Evolutionary conservation across 2,113 vertebrate species (phyloP), one percentile per base, ranked within the genome.

Genomic region (human (Homo sapiens)): DNA sequence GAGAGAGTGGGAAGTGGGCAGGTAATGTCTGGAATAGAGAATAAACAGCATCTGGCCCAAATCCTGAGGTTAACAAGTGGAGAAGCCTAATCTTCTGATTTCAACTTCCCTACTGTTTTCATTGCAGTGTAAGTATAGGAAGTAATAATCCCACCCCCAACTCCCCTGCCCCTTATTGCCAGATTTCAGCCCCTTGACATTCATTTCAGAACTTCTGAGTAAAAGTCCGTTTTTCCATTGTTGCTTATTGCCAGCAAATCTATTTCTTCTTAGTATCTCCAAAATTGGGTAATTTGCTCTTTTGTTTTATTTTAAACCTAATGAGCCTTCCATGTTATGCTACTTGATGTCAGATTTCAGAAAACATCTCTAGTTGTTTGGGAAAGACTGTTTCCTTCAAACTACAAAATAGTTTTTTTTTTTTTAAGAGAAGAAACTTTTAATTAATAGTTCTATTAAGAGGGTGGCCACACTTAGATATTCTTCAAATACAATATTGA

Each of bases 291-390:
- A 79, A 48, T 48, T 89, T 35, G 2, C 30, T 76, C 73, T 87
- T 95, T 73, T 22, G 10, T 35, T 89, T 64, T 64, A 64, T 81
- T 92, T 96, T 94, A 70, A 97, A 94, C 27, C 12, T 80, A 50
- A 83, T 4, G 12, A 92, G 20, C 38, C 78, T 32, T 89, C 11
- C 57, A 78, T 84, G 11, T 73, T 81, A 40, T 59, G n/a, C 91
- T 64, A 38, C 57, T 57, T 86, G 66, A 66, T 79, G 45, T 92
- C 38, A 92, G 25, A 93, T 93, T 93, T 86, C 48, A 92, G 80
- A 70, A 92, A 70, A 78, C 4, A n/a, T 70, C 27, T 68, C 9
- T 61, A 76, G n/a, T 88, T 94, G 38, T 18, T 89, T 83, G 40
- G 7, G 30, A 75, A 81, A 68, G 85, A 61, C 20, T 80, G 94